phyloP scores from a whole-genome alignment of 2,113 vertebrate genomes.

The Ailuropoda melanoleuca region DNA sequence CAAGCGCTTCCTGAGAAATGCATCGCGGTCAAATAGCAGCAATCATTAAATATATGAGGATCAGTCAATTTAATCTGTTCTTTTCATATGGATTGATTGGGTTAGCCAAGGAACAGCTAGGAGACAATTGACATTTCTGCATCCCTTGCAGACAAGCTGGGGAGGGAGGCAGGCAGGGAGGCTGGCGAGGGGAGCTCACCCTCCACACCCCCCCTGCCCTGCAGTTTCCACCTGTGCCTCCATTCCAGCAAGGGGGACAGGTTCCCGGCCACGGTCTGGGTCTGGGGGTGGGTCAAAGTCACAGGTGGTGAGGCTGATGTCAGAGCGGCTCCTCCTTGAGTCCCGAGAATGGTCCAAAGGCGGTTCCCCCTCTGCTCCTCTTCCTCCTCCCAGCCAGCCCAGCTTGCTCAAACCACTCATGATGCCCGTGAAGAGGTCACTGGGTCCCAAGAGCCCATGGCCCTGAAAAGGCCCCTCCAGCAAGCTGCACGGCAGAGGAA shows the following conservation, averaged over 20 bases:
- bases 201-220: fast-evolving
- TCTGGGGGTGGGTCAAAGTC: background rate
- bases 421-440: background rate
- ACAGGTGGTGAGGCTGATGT: background rate
- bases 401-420: background rate
- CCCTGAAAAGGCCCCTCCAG: background rate
- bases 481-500: background rate
- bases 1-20: slow-evolving; percentile 90
- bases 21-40: slow-evolving; percentile 91
- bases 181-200: background rate
- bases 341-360: background rate
- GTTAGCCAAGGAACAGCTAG: slow-evolving; percentile 87
- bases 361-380: background rate
- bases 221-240: background rate
- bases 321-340: background rate
- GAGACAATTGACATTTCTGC: slow-evolving; percentile 88
- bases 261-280: background rate
- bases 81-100: slow-evolving; percentile 93
- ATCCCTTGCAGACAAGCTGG: slow-evolving; percentile 78
- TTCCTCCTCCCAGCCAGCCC: too few species aligned
- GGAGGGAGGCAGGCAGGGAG: background rate
- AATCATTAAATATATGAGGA: slow-evolving; percentile 96
- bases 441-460: background rate
- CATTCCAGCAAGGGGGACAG: background rate
- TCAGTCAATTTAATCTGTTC: slow-evolving; percentile 94